Percentiles rank a stretch among this genome's conserved stretches.
phyloP scores from a whole-genome alignment of 2,797 vertebrate species.

The Myotis pilosus region DNA sequence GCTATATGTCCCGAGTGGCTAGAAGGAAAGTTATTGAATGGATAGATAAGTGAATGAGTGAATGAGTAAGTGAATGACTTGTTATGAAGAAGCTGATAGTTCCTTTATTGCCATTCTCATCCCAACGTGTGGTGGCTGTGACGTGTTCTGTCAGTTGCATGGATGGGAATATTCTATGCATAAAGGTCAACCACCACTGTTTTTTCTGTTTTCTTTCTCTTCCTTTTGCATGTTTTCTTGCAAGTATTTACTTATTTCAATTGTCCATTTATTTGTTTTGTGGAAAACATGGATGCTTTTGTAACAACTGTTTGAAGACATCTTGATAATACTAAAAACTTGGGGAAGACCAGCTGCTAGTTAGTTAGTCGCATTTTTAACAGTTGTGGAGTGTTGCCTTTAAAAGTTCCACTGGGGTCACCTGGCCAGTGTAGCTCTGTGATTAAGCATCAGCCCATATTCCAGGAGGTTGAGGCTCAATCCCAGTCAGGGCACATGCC shows the following conservation, averaged over 20 bases:
- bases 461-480: too few relatives aligned
- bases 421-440: neutral
- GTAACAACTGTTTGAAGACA: neutral
- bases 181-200: neutral
- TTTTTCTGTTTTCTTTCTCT: neutral
- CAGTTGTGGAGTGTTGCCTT: neutral
- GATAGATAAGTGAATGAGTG: neutral
- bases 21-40: neutral
- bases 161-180: neutral
- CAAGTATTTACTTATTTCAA: neutral
- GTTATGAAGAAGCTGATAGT: neutral
- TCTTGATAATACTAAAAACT: neutral
- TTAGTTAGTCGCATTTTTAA: neutral
- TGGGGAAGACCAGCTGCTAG: neutral
- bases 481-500: too few relatives aligned
- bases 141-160: neutral
- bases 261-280: constrained; percentile 10
- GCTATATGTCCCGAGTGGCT: neutral
- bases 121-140: neutral
- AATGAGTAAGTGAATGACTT: neutral
- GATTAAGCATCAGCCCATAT: too few relatives aligned
- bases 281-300: neutral
- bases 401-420: neutral
- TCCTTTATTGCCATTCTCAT: neutral
- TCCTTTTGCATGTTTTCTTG: neutral